A percentile compares a stretch with the other conserved stretches of the same genome.
Conservation (phyloP, 1,140 invertebrate species). For the Drosophila tani region DNA sequence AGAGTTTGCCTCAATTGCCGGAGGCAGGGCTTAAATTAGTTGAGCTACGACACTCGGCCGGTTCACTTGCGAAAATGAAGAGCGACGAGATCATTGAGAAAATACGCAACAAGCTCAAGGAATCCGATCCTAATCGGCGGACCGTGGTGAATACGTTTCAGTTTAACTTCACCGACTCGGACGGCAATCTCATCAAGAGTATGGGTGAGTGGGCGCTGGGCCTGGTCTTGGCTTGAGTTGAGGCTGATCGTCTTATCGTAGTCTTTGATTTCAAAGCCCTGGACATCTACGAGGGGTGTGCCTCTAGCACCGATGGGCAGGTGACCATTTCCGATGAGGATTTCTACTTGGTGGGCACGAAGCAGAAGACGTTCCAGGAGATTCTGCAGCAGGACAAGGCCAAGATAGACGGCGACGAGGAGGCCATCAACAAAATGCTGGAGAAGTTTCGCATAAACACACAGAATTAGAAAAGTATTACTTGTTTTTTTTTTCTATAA, state of each 20-base stretch:
- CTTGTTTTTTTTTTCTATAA: neutral
- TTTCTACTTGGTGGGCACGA: conserved; percentile 77
- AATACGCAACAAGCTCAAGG: conserved; percentile 79
- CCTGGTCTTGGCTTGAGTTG: neutral
- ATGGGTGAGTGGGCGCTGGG: conserved; percentile 67
- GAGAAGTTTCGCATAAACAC: conserved; percentile 77
- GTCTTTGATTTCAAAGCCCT: conserved; percentile 84
- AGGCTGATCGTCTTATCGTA: conserved; percentile 58
- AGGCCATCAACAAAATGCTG: conserved; percentile 77
- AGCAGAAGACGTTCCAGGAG: conserved; percentile 71
- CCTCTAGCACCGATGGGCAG: conserved; percentile 58
- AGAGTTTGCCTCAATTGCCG: conserved; percentile 68
- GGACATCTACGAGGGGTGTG: conserved; percentile 78
- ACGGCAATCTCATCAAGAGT: conserved; percentile 79
- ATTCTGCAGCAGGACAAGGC: conserved; percentile 67
- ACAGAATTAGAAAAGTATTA: conserved; percentile 25
- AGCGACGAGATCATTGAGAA: conserved; percentile 82
- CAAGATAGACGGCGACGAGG: conserved; percentile 68
- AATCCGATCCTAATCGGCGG: conserved; percentile 73
- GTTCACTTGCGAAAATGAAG: conserved; percentile 66
- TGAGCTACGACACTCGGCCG: conserved; percentile 49
- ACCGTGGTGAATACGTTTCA: conserved; percentile 80
- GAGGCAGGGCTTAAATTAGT: conserved; percentile 55
- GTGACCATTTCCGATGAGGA: conserved; percentile 78
- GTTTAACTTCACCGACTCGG: conserved; percentile 78